These are phyloP conservation scores for Mungos mungo DNA, from an alignment of 2,113 vertebrate species.

Conservation along the genomic window DNA sequence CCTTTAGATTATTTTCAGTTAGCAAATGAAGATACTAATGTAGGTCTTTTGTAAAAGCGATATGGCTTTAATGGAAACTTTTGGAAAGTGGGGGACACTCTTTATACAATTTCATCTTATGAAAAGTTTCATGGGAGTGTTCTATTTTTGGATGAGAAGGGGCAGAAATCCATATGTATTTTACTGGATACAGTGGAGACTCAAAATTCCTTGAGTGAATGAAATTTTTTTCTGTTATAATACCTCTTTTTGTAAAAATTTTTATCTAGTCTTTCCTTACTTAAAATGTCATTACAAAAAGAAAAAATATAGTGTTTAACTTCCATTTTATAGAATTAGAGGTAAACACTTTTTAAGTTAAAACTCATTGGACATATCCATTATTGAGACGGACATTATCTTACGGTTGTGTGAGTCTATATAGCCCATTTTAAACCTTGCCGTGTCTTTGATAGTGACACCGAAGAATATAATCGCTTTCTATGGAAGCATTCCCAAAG, in stretches of 20 bases:
- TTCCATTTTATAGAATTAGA: not conserved
- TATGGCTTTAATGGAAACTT: not conserved
- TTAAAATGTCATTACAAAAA: conserved; percentile 30
- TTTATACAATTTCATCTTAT: not conserved
- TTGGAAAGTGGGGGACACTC: not conserved
- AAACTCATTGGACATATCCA: not conserved
- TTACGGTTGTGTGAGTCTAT: not conserved
- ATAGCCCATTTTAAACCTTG: not conserved
- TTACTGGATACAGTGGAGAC: not conserved
- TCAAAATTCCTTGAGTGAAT: not conserved
- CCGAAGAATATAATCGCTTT: not conserved
- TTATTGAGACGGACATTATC: not conserved
- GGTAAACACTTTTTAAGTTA: not conserved
- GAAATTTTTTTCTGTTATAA: not conserved
- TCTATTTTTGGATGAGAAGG: not conserved
- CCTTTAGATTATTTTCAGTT: not conserved
- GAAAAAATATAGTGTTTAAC: not conserved
- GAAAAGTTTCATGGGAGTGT: not conserved
- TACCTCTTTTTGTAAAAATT: not conserved
- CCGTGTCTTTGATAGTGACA: not conserved
- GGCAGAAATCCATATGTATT: not conserved
- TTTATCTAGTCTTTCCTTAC: not conserved
- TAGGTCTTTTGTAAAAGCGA: not conserved
- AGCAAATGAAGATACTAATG: not conserved
- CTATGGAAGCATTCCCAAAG: not conserved